A percentile compares a stretch with the other conserved stretches of the same genome.
These are phyloP conservation scores for Drosophila guanche DNA, from an alignment of 1,140 invertebrate genomes.

Conservation along the genomic window DNA sequence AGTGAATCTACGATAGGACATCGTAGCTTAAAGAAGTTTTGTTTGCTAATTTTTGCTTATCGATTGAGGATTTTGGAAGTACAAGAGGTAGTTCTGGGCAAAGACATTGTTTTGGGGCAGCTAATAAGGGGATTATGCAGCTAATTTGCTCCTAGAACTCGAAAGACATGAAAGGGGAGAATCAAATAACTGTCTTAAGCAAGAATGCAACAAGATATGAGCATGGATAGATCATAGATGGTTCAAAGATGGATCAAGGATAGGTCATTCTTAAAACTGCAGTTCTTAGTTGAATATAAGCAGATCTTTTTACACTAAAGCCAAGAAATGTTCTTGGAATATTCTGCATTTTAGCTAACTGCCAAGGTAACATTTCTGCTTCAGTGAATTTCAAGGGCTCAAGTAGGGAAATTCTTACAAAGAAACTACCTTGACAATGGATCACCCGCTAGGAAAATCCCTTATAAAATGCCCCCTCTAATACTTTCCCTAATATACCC, in stretches of 20 bases:
- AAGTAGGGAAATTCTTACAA: background rate
- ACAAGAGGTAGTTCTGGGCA: background rate
- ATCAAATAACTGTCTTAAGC: too few relatives aligned
- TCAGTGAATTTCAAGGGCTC: too few relatives aligned
- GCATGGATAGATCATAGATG: too few relatives aligned
- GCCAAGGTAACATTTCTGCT: too few relatives aligned
- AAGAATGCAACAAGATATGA: too few relatives aligned
- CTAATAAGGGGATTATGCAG: background rate
- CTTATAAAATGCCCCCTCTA: background rate
- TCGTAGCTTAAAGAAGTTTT: background rate
- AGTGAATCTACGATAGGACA: slow-evolving; percentile 1
- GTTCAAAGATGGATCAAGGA: too few relatives aligned
- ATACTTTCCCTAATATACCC: too few relatives aligned
- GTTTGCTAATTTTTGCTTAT: slow-evolving; percentile 10
- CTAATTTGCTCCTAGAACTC: background rate
- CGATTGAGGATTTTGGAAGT: background rate
- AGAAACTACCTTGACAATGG: background rate
- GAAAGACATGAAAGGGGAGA: background rate
- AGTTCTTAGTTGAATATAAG: too few relatives aligned
- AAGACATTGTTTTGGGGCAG: background rate
- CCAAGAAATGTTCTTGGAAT: too few relatives aligned
- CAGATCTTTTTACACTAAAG: too few relatives aligned
- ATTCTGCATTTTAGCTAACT: too few relatives aligned
- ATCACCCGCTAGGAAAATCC: slow-evolving; percentile 6
- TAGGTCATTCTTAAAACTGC: too few relatives aligned